Conservation (phyloP, 2,113 vertebrate genomes). For the Sander lucioperca region DNA sequence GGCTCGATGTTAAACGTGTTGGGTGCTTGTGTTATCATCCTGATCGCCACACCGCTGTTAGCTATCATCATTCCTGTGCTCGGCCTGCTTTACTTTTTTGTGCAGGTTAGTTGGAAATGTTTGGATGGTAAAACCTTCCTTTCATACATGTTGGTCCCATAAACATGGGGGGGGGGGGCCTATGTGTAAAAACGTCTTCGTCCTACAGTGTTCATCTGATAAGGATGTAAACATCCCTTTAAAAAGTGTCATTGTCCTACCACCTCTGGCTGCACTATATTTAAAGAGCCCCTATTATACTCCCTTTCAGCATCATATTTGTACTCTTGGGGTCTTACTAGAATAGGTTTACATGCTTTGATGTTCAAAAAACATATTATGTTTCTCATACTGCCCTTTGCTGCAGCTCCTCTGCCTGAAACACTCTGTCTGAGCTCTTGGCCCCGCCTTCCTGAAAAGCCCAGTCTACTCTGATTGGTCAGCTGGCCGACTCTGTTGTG, state of each 20-base stretch:
- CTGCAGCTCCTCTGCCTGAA: too few relatives aligned
- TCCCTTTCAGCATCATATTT: too few relatives aligned
- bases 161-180: not conserved
- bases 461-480: too few relatives aligned
- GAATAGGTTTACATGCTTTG: too few relatives aligned
- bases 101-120: slow-evolving; percentile 86
- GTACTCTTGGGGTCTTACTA: too few relatives aligned
- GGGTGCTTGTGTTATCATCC: slow-evolving; percentile 89
- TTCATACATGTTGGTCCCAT: not conserved
- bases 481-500: too few relatives aligned
- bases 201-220: not conserved
- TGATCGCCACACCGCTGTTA: slow-evolving; percentile 91
- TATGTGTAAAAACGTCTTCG: not conserved
- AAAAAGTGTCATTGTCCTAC: not conserved
- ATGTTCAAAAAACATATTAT: too few relatives aligned
- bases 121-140: not conserved
- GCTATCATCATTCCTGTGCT: slow-evolving; percentile 90
- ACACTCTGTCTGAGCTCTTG: too few relatives aligned
- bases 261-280: not conserved
- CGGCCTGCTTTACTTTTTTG: slow-evolving; percentile 93
- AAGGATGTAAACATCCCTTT: too few relatives aligned
- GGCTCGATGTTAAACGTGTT: slow-evolving; percentile 92
- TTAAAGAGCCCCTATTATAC: not conserved
- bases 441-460: too few relatives aligned
- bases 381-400: too few relatives aligned